Evolutionary conservation across 64 coral and sea anemone genomes (phyloP), one percentile per base, ranked within the genome.

Genomic region (Dendrophyllia cribrosa): DNA sequence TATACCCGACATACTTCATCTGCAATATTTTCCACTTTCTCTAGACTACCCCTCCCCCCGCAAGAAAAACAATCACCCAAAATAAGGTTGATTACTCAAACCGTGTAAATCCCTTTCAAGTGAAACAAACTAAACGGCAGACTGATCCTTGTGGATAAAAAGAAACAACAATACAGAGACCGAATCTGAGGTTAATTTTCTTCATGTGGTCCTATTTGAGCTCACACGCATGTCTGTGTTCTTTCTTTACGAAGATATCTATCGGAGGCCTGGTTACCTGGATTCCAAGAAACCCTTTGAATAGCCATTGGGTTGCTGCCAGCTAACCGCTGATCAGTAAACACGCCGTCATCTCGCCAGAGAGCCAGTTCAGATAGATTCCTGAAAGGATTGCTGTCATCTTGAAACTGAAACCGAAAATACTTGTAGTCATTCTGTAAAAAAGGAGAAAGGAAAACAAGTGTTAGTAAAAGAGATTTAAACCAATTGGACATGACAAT

Each of bases 321-420:
- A 78, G 91, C 91, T n/a, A 93, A 64, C 49, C 91, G 83, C 69
- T 93, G 91, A 55, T 93, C 91, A 66, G 91, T 79, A 43, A 93
- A 93, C 5, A 74, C 16, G n/a, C 46, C n/a, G 20, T 93, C 91
- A 19, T 93, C 91, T 23, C 82, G 87, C 91, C 91, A 93, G 15
- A 86, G 51, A 63, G 81, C 73, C 11, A 93, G 50, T 24, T 74
- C 76, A 51, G 61, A 23, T 68, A 87, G 47, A 34, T 93, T 87
- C 24, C 75, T 86, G 48, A 93, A 93, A 15, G 91, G 91, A 66
- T 21, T 87, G 43, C 9, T 68, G 2, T 70, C 58, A 60, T 87
- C 83, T 87, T 93, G 59, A 65, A 86, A 93, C 13, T 74, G 59
- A 47, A 93, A 93, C 45, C 67, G 77, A 70, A 93, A 93, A 77